phyloP scores from a whole-genome alignment of 2,888 invertebrate genomes.

The Amphipoea oculea region DNA sequence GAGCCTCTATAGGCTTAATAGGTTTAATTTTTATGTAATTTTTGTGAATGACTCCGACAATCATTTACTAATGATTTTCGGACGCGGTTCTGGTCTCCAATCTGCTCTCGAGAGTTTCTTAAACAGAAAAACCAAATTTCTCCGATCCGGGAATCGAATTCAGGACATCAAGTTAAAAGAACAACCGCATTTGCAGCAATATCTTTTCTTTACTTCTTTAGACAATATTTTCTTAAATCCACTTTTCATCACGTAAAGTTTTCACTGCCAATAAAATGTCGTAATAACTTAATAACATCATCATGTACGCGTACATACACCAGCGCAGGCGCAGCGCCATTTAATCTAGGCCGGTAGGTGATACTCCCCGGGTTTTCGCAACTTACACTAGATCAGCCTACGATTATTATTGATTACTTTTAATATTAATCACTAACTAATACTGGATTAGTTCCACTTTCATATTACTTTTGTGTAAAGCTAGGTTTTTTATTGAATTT shows the following conservation, averaged over 20 bases:
- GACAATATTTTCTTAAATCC: not conserved
- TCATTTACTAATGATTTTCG: not conserved
- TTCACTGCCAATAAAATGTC: constrained; percentile 39
- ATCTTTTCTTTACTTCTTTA: not conserved
- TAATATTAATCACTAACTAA: constrained; percentile 4
- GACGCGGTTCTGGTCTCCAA: not conserved
- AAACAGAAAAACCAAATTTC: not conserved
- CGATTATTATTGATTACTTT: constrained; percentile 42
- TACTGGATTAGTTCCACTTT: constrained; percentile 7
- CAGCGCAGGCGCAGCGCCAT: constrained; percentile 32
- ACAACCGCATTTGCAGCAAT: not conserved
- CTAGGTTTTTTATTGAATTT: not conserved
- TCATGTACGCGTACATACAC: not conserved
- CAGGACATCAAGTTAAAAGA: not conserved
- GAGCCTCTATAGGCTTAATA: not conserved
- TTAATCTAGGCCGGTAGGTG: constrained; percentile 45
- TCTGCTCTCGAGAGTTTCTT: not conserved
- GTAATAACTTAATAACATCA: constrained; percentile 34
- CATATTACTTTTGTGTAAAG: not conserved
- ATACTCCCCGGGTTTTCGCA: constrained; percentile 45
- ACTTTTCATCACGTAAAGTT: constrained; percentile 17
- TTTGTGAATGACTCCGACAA: not conserved
- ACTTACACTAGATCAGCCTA: constrained; percentile 21
- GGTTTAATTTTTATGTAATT: not conserved
- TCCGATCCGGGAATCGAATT: not conserved